Conservation (phyloP, 2,113 vertebrate genomes). For the Oryzias melastigma region DNA sequence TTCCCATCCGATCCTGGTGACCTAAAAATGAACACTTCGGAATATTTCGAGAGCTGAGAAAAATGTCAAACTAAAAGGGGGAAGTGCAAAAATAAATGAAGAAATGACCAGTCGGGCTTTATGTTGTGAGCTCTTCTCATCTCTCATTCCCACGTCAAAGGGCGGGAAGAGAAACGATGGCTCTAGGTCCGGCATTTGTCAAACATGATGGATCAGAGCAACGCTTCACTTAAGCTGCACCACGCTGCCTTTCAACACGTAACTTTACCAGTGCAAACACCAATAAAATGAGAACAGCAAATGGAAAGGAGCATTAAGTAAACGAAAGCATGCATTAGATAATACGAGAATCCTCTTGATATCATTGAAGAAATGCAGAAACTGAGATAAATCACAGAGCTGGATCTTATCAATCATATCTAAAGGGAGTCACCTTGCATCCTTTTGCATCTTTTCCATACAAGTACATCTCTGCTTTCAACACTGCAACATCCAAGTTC, state of each 20-base stretch:
- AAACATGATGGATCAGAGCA: conserved; percentile 70
- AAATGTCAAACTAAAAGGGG: conserved; percentile 7
- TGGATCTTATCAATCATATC: conserved; percentile 57
- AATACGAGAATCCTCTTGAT: conserved; percentile 44
- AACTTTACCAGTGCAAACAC: conserved; percentile 66
- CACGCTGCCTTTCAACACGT: conserved; percentile 50
- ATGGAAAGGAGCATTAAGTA: conserved; percentile 69
- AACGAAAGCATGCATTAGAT: conserved; percentile 62
- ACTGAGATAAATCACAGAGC: conserved; percentile 49
- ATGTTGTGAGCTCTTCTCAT: conserved; percentile 63
- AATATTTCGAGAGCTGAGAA: background rate
- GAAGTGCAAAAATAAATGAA: conserved; percentile 5
- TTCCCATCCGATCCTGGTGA: conserved; percentile 3
- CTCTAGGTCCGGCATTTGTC: conserved; percentile 65
- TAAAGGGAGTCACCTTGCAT: conserved; percentile 38
- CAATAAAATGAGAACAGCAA: conserved; percentile 66
- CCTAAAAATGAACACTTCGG: background rate
- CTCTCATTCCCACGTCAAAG: conserved; percentile 52
- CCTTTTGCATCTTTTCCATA: conserved; percentile 3
- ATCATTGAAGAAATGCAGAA: conserved; percentile 39
- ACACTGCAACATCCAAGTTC: conserved; percentile 8
- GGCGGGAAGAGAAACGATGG: conserved; percentile 63
- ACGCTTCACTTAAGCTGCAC: conserved; percentile 61
- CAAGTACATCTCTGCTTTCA: conserved; percentile 7
- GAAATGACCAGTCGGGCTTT: conserved; percentile 65